Base-by-base conservation (phyloP, 2,797 vertebrate species). In the Eurystomus glaucurus region DNA sequence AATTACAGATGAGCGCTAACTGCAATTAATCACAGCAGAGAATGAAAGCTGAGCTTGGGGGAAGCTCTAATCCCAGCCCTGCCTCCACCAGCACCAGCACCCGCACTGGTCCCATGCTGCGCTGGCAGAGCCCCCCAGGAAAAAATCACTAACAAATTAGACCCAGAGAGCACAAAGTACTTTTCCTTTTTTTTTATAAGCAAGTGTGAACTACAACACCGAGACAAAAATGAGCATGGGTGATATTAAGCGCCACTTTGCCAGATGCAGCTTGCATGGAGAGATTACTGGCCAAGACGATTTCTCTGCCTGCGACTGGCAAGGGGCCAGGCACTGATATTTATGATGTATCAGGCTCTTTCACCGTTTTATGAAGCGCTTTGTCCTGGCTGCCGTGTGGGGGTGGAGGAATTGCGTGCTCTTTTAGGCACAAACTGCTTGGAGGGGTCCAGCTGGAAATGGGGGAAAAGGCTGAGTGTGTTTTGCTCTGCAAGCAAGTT, bases 1-100 rank as follows among this genome's bases (percentile, higher is more conserved):
- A 97, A 96, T 95, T 96, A 93, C 95, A 97, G 68, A 88, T 85
- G 74, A 69, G 80, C 13, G 4, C 85, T 94, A 97, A 72, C 65
- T 90, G 95, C 76, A 95, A 94, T 96, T 96, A 96, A 96, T 95
- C 90, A 93, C 48, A 92, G 57, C 2, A 0, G 5, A 92, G 95
- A 97, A 97, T 2, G 82, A 94, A 96, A 95, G 82, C 92, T 62
- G 80, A 93, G 48, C 74, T 78, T 48, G 48, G 79, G 75, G 76
- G 58, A 72, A 55, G 37, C 29, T 75, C 70, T 85, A 68, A 10
- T 41, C 55, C 74, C 74, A 94, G 37, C 37, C 33, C 55, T 45
- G 69, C 61, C 57, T 2, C 2, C 33, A 35, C 35, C 62, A 88
- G 78, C 33, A 35, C 35, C 58, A 85, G 78, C 46, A 41, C 37